Evolutionary conservation across 2,888 invertebrate genomes (phyloP), one percentile per base, ranked within the genome.

Genomic region (Neoascia interrupta): DNA sequence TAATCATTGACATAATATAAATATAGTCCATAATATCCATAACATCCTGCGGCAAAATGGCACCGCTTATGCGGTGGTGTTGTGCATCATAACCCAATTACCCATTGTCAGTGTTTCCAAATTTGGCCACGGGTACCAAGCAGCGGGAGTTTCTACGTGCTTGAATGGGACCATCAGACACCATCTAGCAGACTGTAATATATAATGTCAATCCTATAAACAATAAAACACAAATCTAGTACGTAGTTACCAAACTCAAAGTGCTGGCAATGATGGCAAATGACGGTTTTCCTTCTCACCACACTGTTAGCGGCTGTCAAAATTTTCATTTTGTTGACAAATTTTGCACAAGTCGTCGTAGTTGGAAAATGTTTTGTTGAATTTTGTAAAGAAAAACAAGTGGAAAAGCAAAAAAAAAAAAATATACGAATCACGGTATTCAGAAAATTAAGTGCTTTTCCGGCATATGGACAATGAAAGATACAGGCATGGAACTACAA

Each of bases 401-500:
- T 11, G 11, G 3, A 21, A 28, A 10, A 3, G 21, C 0, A 26
- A 31, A 45, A 2, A 36, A 37, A 37, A 34, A 18, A 4, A 28
- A 54, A 47, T 36, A 31, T 0, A 21, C 11, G 3, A 11, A 47
- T 11, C 8, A 31, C 8, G n/a, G 31, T 31, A 31, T 31, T n/a
- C 31, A 31, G n/a, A n/a, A 31, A 31, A 31, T 31, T 5, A 31
- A n/a, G 31, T 3, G 31, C 31, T 16, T 56, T 18, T 18, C 19
- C 19, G 47, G 34, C 66, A 58, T 1, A 58, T 61, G 49, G 66
- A 79, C 75, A 74, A 88, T 88, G 87, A 87, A 87, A 83, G 87
- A 88, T 64, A 85, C 83, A 63, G 86, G 90, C 82, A 94, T 95
- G 94, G 94, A 94, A 88, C 88, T 90, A 31, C 93, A 93, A 61